A percentile compares a stretch with the other conserved stretches of the same genome.
These are phyloP conservation scores for Cecropterus lyciades DNA, from an alignment of 1,140 invertebrate species.

Conservation along the genomic window DNA sequence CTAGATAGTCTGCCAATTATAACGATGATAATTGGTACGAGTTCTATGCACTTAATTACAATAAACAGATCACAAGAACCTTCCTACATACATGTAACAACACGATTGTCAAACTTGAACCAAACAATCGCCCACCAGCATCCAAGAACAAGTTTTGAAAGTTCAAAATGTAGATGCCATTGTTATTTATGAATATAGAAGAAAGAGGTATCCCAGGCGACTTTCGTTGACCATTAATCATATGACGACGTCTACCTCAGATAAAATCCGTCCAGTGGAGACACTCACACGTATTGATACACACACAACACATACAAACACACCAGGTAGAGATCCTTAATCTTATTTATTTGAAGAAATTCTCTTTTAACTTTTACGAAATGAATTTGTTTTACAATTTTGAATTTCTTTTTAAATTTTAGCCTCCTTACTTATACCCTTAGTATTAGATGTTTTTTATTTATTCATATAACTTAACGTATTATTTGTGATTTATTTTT, in stretches of 20 bases:
- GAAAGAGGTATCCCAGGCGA: constrained; percentile 67
- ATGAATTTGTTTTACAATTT: neutral
- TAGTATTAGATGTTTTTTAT: no score
- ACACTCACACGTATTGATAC: constrained; percentile 41
- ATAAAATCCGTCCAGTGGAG: constrained; percentile 63
- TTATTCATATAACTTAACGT: no score
- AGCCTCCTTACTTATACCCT: no score
- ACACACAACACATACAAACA: constrained; percentile 39
- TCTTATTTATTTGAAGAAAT: constrained; percentile 30
- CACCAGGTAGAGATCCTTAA: constrained; percentile 53
- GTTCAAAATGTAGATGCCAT: constrained; percentile 56
- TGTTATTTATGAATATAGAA: constrained; percentile 70
- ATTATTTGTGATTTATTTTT: no score
- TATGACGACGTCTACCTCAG: constrained; percentile 62
- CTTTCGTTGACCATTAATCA: constrained; percentile 75
- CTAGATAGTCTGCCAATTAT: no score
- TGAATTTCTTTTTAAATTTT: neutral
- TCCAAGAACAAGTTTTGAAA: constrained; percentile 61
- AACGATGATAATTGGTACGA: neutral
- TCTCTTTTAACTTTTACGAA: neutral
- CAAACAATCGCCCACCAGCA: constrained; percentile 42
- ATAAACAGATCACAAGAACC: neutral
- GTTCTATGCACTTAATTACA: neutral
- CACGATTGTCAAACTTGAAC: constrained; percentile 33
- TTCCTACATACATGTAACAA: constrained; percentile 4